A percentile compares a stretch with the other conserved stretches of the same genome.
Evolutionary conservation across 1,140 invertebrate species (phyloP).

Genomic region (Eciton burchellii): DNA sequence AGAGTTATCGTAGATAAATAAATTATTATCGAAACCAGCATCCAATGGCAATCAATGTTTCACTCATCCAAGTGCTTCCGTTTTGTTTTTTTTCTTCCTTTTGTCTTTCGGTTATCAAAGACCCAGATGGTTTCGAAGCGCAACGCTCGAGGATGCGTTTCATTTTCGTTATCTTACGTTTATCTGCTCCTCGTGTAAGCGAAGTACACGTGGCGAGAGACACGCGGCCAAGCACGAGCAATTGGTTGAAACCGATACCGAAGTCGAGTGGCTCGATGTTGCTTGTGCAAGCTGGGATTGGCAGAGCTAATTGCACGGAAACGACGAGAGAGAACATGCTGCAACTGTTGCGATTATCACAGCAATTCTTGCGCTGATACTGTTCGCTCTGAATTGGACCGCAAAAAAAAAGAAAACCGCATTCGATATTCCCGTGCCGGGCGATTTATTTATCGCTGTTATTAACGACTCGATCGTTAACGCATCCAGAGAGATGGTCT

Average conservation of each 20-base stretch:
- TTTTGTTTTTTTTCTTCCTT: not conserved
- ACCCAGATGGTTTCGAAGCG: not conserved
- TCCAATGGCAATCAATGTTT: not conserved
- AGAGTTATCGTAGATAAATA: slow-evolving; percentile 73
- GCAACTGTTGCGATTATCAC: slow-evolving; percentile 37
- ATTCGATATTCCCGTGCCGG: slow-evolving; percentile 53
- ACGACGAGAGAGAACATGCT: slow-evolving; percentile 58
- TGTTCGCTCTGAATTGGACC: slow-evolving; percentile 58
- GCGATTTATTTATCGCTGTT: slow-evolving; percentile 52
- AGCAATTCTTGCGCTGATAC: slow-evolving; percentile 16
- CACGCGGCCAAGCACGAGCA: slow-evolving; percentile 70
- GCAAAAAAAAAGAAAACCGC: not conserved
- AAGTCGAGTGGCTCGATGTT: slow-evolving; percentile 60
- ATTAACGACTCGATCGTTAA: not conserved
- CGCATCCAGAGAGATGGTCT: not conserved
- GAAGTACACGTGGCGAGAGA: slow-evolving; percentile 57
- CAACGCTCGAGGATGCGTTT: not conserved
- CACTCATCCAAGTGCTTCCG: not conserved
- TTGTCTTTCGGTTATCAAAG: not conserved
- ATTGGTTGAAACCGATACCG: slow-evolving; percentile 79
- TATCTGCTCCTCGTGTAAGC: not conserved
- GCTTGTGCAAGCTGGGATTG: slow-evolving; percentile 62
- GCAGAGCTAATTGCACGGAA: slow-evolving; percentile 73
- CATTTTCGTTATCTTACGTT: slow-evolving; percentile 17
- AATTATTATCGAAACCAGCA: slow-evolving; percentile 64